phyloP scores from a whole-genome alignment of 1,140 invertebrate genomes.

The Diorhabda carinulata region DNA sequence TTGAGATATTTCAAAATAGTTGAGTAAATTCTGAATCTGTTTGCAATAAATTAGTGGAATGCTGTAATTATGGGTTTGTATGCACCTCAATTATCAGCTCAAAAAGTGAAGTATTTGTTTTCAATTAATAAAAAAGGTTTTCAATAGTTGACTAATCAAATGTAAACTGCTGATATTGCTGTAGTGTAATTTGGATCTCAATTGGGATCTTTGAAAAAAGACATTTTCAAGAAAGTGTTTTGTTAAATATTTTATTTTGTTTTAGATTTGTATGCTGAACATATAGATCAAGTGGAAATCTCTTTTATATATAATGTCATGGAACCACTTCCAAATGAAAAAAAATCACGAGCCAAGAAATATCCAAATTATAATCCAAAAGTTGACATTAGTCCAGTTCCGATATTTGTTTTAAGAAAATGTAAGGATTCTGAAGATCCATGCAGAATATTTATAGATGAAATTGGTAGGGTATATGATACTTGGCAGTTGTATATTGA shows the following conservation, averaged over 20 bases:
- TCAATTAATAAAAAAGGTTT: too few relatives aligned
- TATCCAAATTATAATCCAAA: slow-evolving; percentile 35
- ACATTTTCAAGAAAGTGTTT: too few relatives aligned
- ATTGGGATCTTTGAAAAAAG: too few relatives aligned
- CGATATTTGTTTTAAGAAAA: slow-evolving; percentile 41
- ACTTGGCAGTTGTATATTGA: slow-evolving; percentile 42
- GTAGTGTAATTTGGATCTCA: too few relatives aligned
- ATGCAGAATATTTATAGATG: slow-evolving; percentile 45
- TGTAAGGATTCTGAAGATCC: slow-evolving; percentile 33
- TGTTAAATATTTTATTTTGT: not conserved
- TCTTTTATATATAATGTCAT: slow-evolving; percentile 38
- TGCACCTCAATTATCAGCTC: too few relatives aligned
- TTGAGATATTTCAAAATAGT: too few relatives aligned
- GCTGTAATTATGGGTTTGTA: too few relatives aligned
- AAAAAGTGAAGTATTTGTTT: too few relatives aligned
- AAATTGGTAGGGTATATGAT: slow-evolving; percentile 41
- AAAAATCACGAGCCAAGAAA: slow-evolving; percentile 31
- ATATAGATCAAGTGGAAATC: slow-evolving; percentile 33
- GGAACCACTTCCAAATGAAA: slow-evolving; percentile 37
- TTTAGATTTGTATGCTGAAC: slow-evolving; percentile 36
- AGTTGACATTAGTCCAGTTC: slow-evolving; percentile 34
- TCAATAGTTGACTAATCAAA: too few relatives aligned
- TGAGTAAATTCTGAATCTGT: too few relatives aligned
- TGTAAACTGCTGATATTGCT: too few relatives aligned
- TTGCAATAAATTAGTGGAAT: too few relatives aligned